Base-by-base conservation (phyloP, 1,140 invertebrate species). In the Neodiprion fabricii region DNA sequence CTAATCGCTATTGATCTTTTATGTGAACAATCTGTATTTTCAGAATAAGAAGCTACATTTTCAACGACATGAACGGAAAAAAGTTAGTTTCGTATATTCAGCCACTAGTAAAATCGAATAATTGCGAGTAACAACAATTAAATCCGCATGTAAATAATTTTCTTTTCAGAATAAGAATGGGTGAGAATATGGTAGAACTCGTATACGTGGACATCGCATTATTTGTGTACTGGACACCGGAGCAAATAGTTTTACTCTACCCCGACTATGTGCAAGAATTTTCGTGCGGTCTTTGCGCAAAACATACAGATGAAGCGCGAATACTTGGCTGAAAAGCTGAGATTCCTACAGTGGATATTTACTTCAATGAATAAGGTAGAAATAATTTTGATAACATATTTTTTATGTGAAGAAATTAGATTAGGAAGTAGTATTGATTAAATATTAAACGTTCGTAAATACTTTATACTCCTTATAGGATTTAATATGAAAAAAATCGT, bases 181-280 rank as follows among this genome's bases (percentile, higher is more conserved):
- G 85, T 17, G 79, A 80, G 21, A 81, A 80, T 14, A 80, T 82
- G 9, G 79, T 86, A n/a, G 84, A 87, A 73, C 48, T 88, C 48
- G 75, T 87, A 68, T 72, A 87, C 68, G 76, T 81, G 17, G 84
- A 87, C 73, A 81, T 78, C 72, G 77, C 85, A 28, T 72, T 87
- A 50, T 88, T 84, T 47, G 75, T 87, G 72, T 86, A 87, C 50
- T 87, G 85, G 82, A 87, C 85, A 9, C 79, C 83, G 73, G 82
- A 88, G 71, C 86, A 88, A 77, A 70, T 87, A 67, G 77, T 88
- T 69, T 17, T 88, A 9, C 85, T 87, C 72, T 88, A 87, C 73
- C 85, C 87, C 7, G 88, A 83, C 73, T 87, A 86, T 73, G 79
- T 87, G 69, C 78, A 85, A 75, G 86, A 88, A 79, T 87, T 85